Evolutionary conservation across 1,140 invertebrate genomes (phyloP).

Genomic region (Drosophila nigromelanica): DNA sequence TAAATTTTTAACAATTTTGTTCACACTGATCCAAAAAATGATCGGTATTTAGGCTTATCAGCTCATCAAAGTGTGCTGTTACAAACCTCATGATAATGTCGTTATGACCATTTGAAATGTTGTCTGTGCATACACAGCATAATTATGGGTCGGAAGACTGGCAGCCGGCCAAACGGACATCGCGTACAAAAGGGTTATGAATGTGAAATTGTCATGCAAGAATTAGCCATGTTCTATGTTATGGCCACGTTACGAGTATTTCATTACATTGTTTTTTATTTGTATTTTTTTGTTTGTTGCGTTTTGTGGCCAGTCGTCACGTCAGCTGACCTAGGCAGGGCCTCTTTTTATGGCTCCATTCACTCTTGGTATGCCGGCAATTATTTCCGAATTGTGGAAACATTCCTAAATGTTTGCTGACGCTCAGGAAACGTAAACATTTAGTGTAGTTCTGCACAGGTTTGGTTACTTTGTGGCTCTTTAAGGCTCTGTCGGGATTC

Average conservation of each 20-base stretch:
- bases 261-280: conserved; percentile 67
- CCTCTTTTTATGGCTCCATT: conserved; percentile 69
- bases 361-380: conserved; percentile 59
- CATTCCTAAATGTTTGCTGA: conserved; percentile 76
- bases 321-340: conserved; percentile 51
- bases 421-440: conserved; percentile 80
- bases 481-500: not conserved
- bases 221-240: conserved; percentile 83
- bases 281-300: conserved; percentile 7
- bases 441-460: conserved; percentile 59
- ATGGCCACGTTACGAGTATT: conserved; percentile 68
- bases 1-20: too few relatives aligned
- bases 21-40: too few relatives aligned
- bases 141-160: conserved; percentile 75
- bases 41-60: too few relatives aligned
- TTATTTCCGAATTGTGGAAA: conserved; percentile 71
- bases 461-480: not conserved
- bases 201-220: conserved; percentile 84
- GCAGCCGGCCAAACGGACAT: conserved; percentile 52
- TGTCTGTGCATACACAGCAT: conserved; percentile 42
- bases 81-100: not conserved
- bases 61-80: not conserved
- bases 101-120: not conserved
- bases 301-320: conserved; percentile 71
- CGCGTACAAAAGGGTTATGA: conserved; percentile 78